Evolutionary conservation across 2,113 vertebrate species (phyloP), one percentile per base, ranked within the genome.

Genomic region (Narcine bancroftii): DNA sequence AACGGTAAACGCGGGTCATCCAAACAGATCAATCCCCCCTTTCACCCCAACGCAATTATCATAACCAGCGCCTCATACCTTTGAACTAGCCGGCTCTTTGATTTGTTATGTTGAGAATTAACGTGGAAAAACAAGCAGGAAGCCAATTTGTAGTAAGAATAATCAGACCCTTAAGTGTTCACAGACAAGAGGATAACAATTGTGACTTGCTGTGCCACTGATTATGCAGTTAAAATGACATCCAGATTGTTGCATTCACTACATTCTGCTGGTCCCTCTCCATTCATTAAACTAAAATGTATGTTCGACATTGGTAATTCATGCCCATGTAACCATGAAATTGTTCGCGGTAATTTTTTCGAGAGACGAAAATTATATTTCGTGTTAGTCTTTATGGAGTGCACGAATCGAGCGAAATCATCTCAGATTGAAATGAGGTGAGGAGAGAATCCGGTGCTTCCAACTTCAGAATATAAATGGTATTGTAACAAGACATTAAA

Each of bases 31-130:
- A 87, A 87, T 87, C 81, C 81, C 81, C 53, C 81, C n/a, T 87
- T 87, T 87, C 81, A 87, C 81, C 53, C 79, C 81, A 36, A n/a
- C 81, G 33, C 81, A 87, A 87, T 87, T 87, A 87, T 87, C 81
- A 87, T 87, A 87, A 87, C 53, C 15, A 87, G 53, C 36, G 53
- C 56, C 53, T 87, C n/a, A 87, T 87, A 33, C 53, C 81, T 87
- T 87, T 87, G 81, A 87, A 87, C 81, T 87, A 36, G 53, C 81
- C 81, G 81, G 53, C 81, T 87, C 81, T 87, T 87, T 87, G 81
- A 87, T 87, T 87, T 87, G 81, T 87, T 87, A n/a, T 85, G 81
- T 85, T 85, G 50, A 85, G 81, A 85, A 56, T 85, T 60, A 87
- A 87, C 53, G 50, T 60, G 81, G 81, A 87, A 87, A 87, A 87